Percentiles rank a stretch among this genome's conserved stretches.
phyloP scores from a whole-genome alignment of 1,140 invertebrate species.

The Mizuhopecten yessoensis region DNA sequence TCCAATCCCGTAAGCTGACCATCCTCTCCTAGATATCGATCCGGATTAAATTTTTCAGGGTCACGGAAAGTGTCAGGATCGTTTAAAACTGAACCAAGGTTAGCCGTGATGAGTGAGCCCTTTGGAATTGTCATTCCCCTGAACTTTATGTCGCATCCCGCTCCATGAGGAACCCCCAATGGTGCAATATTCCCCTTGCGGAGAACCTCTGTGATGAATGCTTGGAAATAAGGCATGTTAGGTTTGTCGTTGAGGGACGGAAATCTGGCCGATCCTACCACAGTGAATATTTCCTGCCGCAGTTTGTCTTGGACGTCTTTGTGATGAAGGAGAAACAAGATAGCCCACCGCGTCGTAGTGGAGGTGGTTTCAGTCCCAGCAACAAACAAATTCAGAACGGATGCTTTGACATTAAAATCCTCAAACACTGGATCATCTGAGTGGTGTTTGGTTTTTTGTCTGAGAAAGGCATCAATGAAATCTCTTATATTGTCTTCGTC shows the following conservation, averaged over 20 bases:
- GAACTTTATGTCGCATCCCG: slow-evolving; percentile 62
- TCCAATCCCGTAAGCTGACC: slow-evolving; percentile 37
- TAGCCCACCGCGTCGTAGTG: slow-evolving; percentile 92
- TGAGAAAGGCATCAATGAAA: slow-evolving; percentile 46
- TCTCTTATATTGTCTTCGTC: slow-evolving; percentile 42
- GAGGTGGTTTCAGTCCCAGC: slow-evolving; percentile 95
- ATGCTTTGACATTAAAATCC: slow-evolving; percentile 56
- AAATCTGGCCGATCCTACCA: not conserved
- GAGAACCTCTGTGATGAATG: slow-evolving; percentile 64
- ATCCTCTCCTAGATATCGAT: slow-evolving; percentile 44
- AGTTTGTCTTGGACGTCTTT: slow-evolving; percentile 90
- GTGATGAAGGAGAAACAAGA: slow-evolving; percentile 90
- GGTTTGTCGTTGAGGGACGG: slow-evolving; percentile 50
- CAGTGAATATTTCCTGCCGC: slow-evolving; percentile 92
- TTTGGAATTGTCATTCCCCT: slow-evolving; percentile 52
- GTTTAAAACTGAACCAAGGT: slow-evolving; percentile 43
- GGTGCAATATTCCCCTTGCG: slow-evolving; percentile 74
- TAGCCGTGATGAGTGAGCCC: slow-evolving; percentile 43
- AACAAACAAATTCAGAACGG: slow-evolving; percentile 90
- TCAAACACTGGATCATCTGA: slow-evolving; percentile 53
- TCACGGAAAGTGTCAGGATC: slow-evolving; percentile 45
- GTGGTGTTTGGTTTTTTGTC: not conserved
- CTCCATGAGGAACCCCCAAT: slow-evolving; percentile 79
- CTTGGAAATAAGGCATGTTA: slow-evolving; percentile 60
- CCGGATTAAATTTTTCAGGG: slow-evolving; percentile 53